Percentiles rank a stretch among this genome's conserved stretches.
Conservation (phyloP, 2,888 invertebrate genomes). For the Drosophila pseudotalamancana region DNA sequence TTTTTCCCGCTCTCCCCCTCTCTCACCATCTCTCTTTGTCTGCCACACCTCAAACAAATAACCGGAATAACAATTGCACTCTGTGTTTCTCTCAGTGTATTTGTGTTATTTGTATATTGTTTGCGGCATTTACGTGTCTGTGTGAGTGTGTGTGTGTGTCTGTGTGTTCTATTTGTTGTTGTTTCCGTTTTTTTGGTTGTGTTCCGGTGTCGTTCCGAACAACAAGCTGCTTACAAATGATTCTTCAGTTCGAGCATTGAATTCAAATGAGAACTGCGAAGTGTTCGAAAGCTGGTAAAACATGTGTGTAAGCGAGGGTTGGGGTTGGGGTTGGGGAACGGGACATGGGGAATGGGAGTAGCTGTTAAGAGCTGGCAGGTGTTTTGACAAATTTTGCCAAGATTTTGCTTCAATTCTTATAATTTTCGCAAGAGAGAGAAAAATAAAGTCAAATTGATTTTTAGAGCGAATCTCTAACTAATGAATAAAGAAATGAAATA, state of each 20-base stretch:
- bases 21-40: no score
- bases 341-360: no score
- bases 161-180: constrained; percentile 21
- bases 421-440: background rate
- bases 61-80: constrained; percentile 44
- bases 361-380: no score
- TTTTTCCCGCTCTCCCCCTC: background rate
- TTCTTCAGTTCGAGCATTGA: constrained; percentile 50
- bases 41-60: constrained; percentile 24
- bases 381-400: background rate
- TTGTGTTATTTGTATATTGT: constrained; percentile 42
- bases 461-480: background rate
- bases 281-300: background rate
- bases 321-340: background rate
- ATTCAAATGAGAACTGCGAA: constrained; percentile 40
- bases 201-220: constrained; percentile 42
- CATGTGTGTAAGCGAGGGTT: background rate
- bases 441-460: no score
- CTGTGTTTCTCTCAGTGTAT: background rate
- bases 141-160: constrained; percentile 18
- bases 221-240: constrained; percentile 60
- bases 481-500: background rate
- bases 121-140: constrained; percentile 32
- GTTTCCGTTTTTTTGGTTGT: constrained; percentile 8
- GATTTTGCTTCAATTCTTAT: background rate